These are phyloP conservation scores for Xanthia icteritia DNA, from an alignment of 2,888 invertebrate genomes.

Conservation along the genomic window DNA sequence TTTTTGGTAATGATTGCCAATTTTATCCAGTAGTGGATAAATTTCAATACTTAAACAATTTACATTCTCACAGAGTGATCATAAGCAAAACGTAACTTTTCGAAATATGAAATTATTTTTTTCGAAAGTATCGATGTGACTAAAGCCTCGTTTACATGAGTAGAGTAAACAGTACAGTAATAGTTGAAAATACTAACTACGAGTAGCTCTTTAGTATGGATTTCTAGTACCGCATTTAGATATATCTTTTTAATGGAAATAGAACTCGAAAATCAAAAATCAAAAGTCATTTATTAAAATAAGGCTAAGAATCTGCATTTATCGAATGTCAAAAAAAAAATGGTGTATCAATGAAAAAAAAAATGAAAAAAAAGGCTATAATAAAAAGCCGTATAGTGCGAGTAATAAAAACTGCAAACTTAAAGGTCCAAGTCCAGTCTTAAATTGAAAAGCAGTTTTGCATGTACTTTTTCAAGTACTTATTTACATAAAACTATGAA, in stretches of 20 bases:
- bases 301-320: too few species aligned
- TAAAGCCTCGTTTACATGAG: background rate
- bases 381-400: background rate
- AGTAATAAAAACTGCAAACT: background rate
- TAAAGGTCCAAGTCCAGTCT: background rate
- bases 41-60: background rate
- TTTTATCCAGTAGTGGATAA: slow-evolving; percentile 56
- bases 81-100: background rate
- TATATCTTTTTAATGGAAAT: background rate
- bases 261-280: background rate
- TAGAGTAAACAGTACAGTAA: background rate
- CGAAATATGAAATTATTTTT: background rate
- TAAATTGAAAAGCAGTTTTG: background rate
- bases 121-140: background rate
- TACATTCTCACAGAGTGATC: background rate
- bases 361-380: background rate
- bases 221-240: background rate
- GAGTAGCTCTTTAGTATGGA: background rate
- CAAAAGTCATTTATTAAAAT: background rate
- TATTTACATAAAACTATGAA: background rate
- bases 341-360: too few species aligned
- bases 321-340: background rate
- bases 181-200: background rate
- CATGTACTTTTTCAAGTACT: background rate
- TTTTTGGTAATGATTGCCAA: background rate